Percentiles rank a stretch among this genome's conserved stretches.
phyloP scores from a whole-genome alignment of 2,888 invertebrate genomes.

The Cheilosia soror region DNA sequence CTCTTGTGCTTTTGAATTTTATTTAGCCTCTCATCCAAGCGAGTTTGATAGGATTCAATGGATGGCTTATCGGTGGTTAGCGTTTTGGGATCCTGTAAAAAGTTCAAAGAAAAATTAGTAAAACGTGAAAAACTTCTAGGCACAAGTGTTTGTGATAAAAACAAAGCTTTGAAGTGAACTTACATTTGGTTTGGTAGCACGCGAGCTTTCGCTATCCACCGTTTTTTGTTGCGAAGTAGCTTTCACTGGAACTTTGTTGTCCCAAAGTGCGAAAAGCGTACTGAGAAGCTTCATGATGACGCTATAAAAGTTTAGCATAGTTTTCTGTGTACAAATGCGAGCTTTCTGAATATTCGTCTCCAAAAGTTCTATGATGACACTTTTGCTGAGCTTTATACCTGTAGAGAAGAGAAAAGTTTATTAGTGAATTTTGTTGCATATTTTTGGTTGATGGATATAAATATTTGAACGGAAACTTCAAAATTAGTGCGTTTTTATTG shows the following conservation, averaged over 20 bases:
- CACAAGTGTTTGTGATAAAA: slow-evolving; percentile 6
- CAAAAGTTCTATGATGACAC: slow-evolving; percentile 71
- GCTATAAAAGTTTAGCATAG: slow-evolving; percentile 69
- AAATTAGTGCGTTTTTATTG: too few relatives aligned
- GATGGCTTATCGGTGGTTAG: slow-evolving; percentile 23
- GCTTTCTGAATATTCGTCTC: slow-evolving; percentile 71
- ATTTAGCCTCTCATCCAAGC: slow-evolving; percentile 48
- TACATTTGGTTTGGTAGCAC: slow-evolving; percentile 57
- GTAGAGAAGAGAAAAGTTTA: neutral
- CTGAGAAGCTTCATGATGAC: slow-evolving; percentile 69
- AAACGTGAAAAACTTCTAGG: neutral
- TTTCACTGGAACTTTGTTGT: slow-evolving; percentile 62
- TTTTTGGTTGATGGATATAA: neutral
- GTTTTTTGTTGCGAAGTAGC: slow-evolving; percentile 14
- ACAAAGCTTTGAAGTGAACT: slow-evolving; percentile 5
- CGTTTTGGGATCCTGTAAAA: slow-evolving; percentile 29
- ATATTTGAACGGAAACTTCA: too few relatives aligned
- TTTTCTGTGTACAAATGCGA: slow-evolving; percentile 65
- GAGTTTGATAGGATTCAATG: slow-evolving; percentile 55
- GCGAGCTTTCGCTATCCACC: slow-evolving; percentile 46
- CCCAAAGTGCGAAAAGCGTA: slow-evolving; percentile 70
- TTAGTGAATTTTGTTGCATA: slow-evolving; percentile 15
- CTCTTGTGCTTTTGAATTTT: slow-evolving; percentile 64
- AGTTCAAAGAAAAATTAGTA: neutral
- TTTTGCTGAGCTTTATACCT: slow-evolving; percentile 71